These are phyloP conservation scores for Hypocryptadius cinnamomeus DNA, from an alignment of 2,113 vertebrate genomes.

Conservation along the genomic window DNA sequence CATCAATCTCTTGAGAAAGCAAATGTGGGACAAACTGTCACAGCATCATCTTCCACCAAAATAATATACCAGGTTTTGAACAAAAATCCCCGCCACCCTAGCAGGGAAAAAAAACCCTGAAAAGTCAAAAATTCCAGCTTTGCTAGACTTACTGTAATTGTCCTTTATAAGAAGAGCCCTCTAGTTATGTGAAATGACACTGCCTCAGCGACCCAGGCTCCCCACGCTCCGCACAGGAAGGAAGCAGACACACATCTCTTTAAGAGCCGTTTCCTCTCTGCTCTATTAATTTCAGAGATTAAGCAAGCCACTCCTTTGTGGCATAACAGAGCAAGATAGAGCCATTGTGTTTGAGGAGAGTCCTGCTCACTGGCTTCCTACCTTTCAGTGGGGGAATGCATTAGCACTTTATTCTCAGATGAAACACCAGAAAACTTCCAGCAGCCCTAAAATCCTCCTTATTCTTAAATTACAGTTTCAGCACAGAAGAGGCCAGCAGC, in stretches of 20 bases:
- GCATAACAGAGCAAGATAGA: conserved; percentile 68
- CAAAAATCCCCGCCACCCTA: not conserved
- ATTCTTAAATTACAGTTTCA: not conserved
- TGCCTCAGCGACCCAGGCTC: conserved; percentile 58
- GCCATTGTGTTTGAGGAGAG: conserved; percentile 50
- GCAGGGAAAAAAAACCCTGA: not conserved
- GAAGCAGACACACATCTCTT: conserved; percentile 68
- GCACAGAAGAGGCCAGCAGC: not conserved
- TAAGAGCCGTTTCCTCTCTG: conserved; percentile 70
- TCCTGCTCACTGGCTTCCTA: conserved; percentile 19
- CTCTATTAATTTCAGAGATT: conserved; percentile 79
- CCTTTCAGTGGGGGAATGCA: not conserved
- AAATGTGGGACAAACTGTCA: not conserved
- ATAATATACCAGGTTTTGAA: not conserved
- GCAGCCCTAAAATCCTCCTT: not conserved
- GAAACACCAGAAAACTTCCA: conserved; percentile 1
- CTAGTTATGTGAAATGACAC: conserved; percentile 72
- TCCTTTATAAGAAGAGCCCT: conserved; percentile 64
- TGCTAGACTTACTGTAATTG: conserved; percentile 58
- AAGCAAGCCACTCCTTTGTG: conserved; percentile 73
- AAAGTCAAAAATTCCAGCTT: conserved; percentile 52
- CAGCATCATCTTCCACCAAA: not conserved
- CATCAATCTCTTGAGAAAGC: not conserved
- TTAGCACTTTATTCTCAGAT: not conserved
- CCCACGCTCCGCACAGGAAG: conserved; percentile 68